Evolutionary conservation across 2,888 invertebrate genomes (phyloP).

Genomic region (Syrphus vitripennis): DNA sequence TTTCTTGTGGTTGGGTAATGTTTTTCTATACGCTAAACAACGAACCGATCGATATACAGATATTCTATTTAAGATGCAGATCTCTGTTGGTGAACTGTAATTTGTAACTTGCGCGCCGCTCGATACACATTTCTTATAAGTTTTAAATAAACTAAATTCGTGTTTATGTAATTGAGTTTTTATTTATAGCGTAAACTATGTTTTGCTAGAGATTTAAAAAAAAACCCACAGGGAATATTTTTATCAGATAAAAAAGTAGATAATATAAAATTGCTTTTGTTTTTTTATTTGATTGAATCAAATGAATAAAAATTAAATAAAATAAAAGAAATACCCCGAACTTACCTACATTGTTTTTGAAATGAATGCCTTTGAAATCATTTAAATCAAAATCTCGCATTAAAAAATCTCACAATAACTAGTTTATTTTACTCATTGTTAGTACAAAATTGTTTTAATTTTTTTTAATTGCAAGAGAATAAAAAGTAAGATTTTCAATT

Average conservation of each 20-base stretch:
- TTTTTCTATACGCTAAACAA: constrained; percentile 46
- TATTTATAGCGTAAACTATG: constrained; percentile 49
- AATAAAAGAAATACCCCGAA: not conserved
- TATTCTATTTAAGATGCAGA: constrained; percentile 57
- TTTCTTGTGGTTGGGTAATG: constrained; percentile 37
- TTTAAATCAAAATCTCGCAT: too few relatives aligned
- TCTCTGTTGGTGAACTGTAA: constrained; percentile 41
- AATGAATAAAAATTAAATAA: not conserved
- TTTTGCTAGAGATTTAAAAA: constrained; percentile 45
- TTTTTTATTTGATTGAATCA: too few relatives aligned
- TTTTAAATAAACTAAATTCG: constrained; percentile 46
- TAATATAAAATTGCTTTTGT: not conserved
- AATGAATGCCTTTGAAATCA: too few relatives aligned
- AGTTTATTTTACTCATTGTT: too few relatives aligned
- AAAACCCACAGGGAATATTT: constrained; percentile 24
- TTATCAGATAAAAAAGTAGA: not conserved
- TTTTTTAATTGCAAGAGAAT: too few relatives aligned
- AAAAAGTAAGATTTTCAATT: too few relatives aligned
- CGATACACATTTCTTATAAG: constrained; percentile 33
- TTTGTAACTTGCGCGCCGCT: constrained; percentile 58
- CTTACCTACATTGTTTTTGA: too few relatives aligned
- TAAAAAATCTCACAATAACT: too few relatives aligned
- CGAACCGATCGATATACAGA: constrained; percentile 48
- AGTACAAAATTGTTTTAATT: too few relatives aligned
- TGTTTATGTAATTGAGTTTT: constrained; percentile 65